These are phyloP conservation scores for Clusia tigrina DNA, from an alignment of 2,888 invertebrate genomes.

Conservation along the genomic window DNA sequence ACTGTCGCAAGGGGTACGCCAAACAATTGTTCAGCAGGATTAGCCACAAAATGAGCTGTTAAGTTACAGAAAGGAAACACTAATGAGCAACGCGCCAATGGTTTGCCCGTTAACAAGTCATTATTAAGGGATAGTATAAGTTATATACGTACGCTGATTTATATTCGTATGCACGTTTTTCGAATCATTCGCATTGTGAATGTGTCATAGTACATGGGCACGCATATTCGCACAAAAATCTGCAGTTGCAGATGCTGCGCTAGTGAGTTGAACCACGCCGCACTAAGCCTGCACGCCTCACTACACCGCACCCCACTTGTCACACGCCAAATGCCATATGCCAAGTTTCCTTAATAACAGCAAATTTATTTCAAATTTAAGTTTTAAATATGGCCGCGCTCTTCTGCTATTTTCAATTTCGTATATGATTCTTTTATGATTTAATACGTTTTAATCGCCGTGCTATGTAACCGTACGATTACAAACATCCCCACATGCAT, in stretches of 20 bases:
- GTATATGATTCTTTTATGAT: slow-evolving; percentile 8
- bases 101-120: too few relatives aligned
- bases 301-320: too few relatives aligned
- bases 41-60: too few relatives aligned
- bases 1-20: too few relatives aligned
- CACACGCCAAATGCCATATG: background rate
- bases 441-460: background rate
- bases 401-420: background rate
- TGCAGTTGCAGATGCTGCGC: background rate
- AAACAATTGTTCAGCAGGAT: too few relatives aligned
- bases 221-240: background rate
- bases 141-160: background rate
- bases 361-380: slow-evolving; percentile 8
- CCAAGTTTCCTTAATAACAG: background rate
- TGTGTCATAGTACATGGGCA: background rate
- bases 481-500: too few relatives aligned
- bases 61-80: too few relatives aligned
- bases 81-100: too few relatives aligned
- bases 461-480: background rate
- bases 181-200: background rate
- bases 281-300: background rate
- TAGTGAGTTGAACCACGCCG: slow-evolving; percentile 2
- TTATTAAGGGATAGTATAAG: background rate
- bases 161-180: background rate
- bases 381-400: background rate